These are phyloP conservation scores for Sclerurus mexicanus DNA, from an alignment of 2,113 vertebrate genomes.

Conservation along the genomic window DNA sequence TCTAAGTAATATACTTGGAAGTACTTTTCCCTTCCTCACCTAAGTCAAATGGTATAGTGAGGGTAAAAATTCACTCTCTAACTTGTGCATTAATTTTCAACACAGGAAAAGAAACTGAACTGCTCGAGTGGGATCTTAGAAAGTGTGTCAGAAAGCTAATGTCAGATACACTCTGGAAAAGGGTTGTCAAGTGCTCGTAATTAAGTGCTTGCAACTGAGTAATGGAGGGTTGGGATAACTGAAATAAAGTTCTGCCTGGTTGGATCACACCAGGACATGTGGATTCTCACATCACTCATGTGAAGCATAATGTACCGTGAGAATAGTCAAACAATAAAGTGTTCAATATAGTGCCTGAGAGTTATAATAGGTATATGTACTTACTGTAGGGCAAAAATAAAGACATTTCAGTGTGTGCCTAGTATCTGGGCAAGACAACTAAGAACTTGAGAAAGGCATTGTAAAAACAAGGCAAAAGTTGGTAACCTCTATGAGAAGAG, in stretches of 20 bases:
- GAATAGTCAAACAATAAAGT: neutral
- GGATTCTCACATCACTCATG: neutral
- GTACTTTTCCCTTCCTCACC: neutral
- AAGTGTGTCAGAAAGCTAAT: neutral
- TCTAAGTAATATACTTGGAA: neutral
- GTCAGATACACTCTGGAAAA: neutral
- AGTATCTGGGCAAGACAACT: neutral
- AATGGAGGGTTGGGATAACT: neutral
- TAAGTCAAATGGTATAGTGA: neutral
- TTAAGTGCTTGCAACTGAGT: neutral
- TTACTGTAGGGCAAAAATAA: neutral
- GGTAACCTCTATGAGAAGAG: neutral
- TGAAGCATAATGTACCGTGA: neutral
- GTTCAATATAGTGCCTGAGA: neutral
- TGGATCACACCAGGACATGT: neutral
- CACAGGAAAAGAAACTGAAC: neutral
- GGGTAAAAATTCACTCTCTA: neutral
- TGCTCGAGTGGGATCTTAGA: accelerated
- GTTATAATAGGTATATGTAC: accelerated
- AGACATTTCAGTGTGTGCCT: neutral
- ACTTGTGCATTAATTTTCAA: neutral
- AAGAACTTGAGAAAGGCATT: neutral
- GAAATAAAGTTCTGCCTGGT: neutral
- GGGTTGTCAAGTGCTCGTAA: neutral
- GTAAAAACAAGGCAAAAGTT: neutral